Evolutionary conservation across 2,113 vertebrate species (phyloP).

Genomic region (Oxygymnocypris stewartii): DNA sequence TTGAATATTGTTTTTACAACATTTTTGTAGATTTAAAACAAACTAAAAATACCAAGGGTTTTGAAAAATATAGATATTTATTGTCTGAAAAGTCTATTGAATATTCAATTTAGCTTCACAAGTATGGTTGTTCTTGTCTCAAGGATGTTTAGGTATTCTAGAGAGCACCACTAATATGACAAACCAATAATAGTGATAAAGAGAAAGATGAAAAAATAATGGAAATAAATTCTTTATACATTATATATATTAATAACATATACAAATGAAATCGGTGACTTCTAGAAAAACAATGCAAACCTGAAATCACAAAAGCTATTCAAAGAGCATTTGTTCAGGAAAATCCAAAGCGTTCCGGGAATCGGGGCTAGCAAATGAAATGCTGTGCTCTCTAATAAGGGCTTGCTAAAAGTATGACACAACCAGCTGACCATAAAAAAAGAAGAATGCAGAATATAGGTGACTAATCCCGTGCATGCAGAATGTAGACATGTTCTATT

Average conservation of each 20-base stretch:
- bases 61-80: not conserved
- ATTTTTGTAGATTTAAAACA: not conserved
- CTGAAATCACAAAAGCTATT: constrained; percentile 11
- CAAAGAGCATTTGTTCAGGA: constrained; percentile 1
- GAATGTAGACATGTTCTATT: not conserved
- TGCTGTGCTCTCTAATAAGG: not conserved
- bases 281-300: not conserved
- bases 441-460: not conserved
- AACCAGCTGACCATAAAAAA: not conserved
- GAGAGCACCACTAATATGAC: not conserved
- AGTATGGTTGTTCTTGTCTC: not conserved
- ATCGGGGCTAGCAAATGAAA: not conserved
- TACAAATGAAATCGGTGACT: not conserved
- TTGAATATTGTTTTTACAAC: too few species aligned
- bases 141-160: not conserved
- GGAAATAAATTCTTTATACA: too few species aligned
- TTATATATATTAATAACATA: not conserved
- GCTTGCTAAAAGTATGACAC: not conserved
- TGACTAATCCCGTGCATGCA: not conserved
- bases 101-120: not conserved
- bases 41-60: not conserved
- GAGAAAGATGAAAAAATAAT: too few species aligned
- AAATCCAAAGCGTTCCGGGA: constrained; percentile 5
- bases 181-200: too few species aligned
- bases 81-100: not conserved